Base-by-base conservation (phyloP, 2,797 vertebrate genomes). In the Enteromius fasciolatus region DNA sequence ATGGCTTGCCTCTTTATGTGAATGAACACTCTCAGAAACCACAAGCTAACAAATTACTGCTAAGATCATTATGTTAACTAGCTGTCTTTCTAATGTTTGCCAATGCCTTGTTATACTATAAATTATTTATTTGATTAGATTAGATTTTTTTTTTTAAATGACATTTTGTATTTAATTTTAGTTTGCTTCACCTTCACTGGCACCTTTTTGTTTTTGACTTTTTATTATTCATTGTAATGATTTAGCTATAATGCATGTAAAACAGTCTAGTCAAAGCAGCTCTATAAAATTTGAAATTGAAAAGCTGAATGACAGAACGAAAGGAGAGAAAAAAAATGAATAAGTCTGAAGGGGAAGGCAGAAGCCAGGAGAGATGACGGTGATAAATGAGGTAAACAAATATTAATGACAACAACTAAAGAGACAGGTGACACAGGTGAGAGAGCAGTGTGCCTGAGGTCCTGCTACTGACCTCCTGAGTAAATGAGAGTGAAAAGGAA, bases 331-430 rank as follows among this genome's bases (percentile, higher is more conserved):
- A 48, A 75, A 83, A 80, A 84, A 1, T 28, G 14, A 9, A 52
- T 52, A 54, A 57, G n/a, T 50, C 57, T 50, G 36, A 46, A 54
- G 76, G 78, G 52, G 52, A 75, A 81, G 48, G 54, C 54, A 57
- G 28, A 68, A 79, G 48, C 39, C 78, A 77, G 63, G 69, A 80
- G 67, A 86, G 78, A 76, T 73, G 69, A 78, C 25, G 31, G 79
- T 84, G 78, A 82, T 83, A 80, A 84, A 78, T 2, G 80, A 77
- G 83, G 72, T 80, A 80, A 84, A 84, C 75, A 80, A 48, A 84
- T 84, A 72, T 67, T 84, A 86, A 86, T 76, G 67, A 76, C 83
- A 78, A 66, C 54, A 79, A 66, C 25, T 64, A 82, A 80, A 77
- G 11, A 83, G 48, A 44, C n/a, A 61, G 68, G 64, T 64, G 36